These are phyloP conservation scores for Falcaria lacertinaria DNA, from an alignment of 2,888 invertebrate genomes.

Conservation along the genomic window DNA sequence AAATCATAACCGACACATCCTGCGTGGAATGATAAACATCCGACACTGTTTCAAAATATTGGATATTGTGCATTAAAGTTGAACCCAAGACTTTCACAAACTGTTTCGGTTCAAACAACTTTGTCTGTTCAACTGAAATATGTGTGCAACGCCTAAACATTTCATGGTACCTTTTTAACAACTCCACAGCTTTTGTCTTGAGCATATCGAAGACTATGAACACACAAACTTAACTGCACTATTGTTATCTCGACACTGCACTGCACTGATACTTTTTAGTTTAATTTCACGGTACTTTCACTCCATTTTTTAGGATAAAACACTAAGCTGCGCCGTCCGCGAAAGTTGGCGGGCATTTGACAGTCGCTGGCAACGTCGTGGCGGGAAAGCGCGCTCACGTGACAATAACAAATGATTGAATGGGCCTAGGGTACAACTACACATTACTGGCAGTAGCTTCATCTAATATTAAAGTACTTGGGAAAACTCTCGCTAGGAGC, in stretches of 20 bases:
- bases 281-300: constrained; percentile 12
- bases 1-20: too few relatives aligned
- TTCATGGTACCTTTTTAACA: constrained; percentile 40
- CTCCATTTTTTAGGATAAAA: constrained; percentile 20
- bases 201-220: constrained; percentile 34
- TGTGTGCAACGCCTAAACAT: not conserved
- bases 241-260: not conserved
- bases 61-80: too few relatives aligned
- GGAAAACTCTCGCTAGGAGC: too few relatives aligned
- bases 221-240: constrained; percentile 8
- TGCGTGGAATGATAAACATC: too few relatives aligned
- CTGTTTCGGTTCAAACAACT: too few relatives aligned
- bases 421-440: not conserved
- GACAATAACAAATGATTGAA: constrained; percentile 42
- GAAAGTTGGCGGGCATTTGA: constrained; percentile 55
- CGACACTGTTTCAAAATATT: too few relatives aligned
- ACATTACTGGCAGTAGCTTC: not conserved
- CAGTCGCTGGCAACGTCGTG: constrained; percentile 38
- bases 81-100: too few relatives aligned
- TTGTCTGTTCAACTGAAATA: too few relatives aligned
- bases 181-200: constrained; percentile 43
- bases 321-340: constrained; percentile 38
- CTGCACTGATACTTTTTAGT: not conserved
- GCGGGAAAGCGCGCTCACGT: constrained; percentile 45
- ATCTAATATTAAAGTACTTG: too few relatives aligned